phyloP scores from a whole-genome alignment of 2,113 vertebrate genomes.

The Peucedramus taeniatus region DNA sequence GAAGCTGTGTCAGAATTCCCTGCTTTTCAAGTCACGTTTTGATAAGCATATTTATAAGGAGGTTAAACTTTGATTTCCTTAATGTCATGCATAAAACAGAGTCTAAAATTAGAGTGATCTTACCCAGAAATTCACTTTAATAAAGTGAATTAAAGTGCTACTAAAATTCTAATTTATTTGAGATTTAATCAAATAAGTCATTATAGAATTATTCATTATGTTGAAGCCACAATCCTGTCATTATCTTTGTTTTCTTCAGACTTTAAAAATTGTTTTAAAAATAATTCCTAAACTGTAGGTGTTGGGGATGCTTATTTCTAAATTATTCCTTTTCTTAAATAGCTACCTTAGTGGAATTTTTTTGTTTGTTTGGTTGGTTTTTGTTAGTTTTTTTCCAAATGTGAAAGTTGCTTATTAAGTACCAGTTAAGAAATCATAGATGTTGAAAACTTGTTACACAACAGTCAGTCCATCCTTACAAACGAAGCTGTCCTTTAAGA shows the following conservation, averaged over 20 bases:
- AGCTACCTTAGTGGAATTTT: neutral
- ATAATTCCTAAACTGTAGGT: neutral
- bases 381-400: neutral
- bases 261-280: neutral
- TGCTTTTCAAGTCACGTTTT: fast-evolving
- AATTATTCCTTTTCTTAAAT: neutral
- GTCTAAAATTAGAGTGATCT: neutral
- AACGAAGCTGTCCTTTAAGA: neutral
- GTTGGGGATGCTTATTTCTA: neutral
- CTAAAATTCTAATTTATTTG: neutral
- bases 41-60: neutral
- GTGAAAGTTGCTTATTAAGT: neutral
- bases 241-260: slow-evolving; percentile 9
- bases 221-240: neutral
- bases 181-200: neutral
- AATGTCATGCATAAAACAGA: neutral
- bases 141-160: neutral
- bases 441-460: neutral
- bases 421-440: neutral
- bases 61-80: neutral
- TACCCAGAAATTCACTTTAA: slow-evolving; percentile 13
- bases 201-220: neutral
- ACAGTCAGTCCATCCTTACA: neutral
- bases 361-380: neutral
- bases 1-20: neutral